These are phyloP conservation scores for Lapara coniferarum DNA, from an alignment of 2,888 invertebrate genomes.

Conservation along the genomic window DNA sequence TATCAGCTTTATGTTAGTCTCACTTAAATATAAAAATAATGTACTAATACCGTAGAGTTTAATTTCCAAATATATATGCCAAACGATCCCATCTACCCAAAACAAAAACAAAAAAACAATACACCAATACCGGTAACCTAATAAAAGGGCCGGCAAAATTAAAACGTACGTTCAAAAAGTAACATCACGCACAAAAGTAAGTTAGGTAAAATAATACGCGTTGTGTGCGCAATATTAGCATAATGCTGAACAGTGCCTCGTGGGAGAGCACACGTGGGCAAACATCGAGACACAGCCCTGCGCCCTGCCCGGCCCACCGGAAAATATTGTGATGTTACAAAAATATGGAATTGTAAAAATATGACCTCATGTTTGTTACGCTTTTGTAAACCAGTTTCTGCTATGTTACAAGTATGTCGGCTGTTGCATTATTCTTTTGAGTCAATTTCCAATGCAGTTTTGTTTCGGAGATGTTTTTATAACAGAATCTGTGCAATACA, in stretches of 20 bases:
- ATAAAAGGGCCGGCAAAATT: constrained; percentile 39
- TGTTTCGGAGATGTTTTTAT: too few species aligned
- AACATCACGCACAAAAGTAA: constrained; percentile 44
- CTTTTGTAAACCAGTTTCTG: neutral
- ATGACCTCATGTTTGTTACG: constrained; percentile 27
- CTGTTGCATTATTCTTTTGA: neutral
- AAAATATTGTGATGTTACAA: constrained; percentile 43
- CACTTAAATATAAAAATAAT: neutral
- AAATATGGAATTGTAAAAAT: constrained; percentile 43
- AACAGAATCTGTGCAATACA: too few species aligned
- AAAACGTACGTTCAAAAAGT: constrained; percentile 43
- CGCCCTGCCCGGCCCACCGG: constrained; percentile 31
- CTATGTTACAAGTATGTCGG: neutral
- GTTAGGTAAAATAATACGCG: constrained; percentile 56
- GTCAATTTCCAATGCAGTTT: neutral
- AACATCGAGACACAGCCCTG: constrained; percentile 52
- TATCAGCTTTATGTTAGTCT: neutral
- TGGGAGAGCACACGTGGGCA: constrained; percentile 75
- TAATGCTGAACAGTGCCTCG: constrained; percentile 68
- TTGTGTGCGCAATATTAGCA: constrained; percentile 70
- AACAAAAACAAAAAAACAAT: neutral
- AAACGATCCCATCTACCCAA: neutral
- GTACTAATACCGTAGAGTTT: too few species aligned
- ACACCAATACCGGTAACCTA: constrained; percentile 16
- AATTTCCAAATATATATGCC: too few species aligned